Evolutionary conservation across 2,888 invertebrate species (phyloP), one percentile per base, ranked within the genome.

Genomic region (Caenorhabditis uteleia): DNA sequence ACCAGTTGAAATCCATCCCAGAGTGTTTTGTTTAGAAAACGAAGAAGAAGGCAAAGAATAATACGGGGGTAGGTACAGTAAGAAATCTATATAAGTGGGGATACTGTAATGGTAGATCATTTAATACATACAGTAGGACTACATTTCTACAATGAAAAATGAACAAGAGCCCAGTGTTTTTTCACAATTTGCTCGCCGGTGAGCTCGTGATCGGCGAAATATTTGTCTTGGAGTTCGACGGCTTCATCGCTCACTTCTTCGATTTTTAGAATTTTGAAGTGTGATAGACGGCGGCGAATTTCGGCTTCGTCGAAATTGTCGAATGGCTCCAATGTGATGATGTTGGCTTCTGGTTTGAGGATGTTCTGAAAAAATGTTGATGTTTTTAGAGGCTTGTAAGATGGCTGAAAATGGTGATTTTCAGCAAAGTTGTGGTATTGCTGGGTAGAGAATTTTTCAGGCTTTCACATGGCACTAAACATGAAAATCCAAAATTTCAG

Each of bases 241-340:
- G 62, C 57, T 27, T 58, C 31, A n/a, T 64, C 67, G 10, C 68
- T 65, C 12, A 75, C 74, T 31, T 74, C 66, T 7, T 45, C 34
- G 45, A 68, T 59, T 8, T 42, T 39, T 14, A 68, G 34, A 21
- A 57, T 36, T 42, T 39, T 47, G 42, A 57, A 46, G 20, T 68
- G 68, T 20, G 50, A 31, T 12, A 64, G 34, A 31, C 49, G 44
- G 39, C 58, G 56, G 43, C 27, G 58, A 10, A 66, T 46, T 1
- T 36, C 60, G 5, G 47, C 56, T 29, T 60, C 65, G 29, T 70
- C 54, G 25, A 61, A 40, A 0, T 39, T 42, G 1, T 68, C 67
- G 10, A 72, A 50, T 42, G 74, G 67, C 53, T 77, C 77, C 25
- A 77, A 44, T 1, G 62, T 61, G 49, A 69, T 54, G 23, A 75